These are phyloP conservation scores for Furnarius figulus DNA, from an alignment of 2,113 vertebrate genomes.

Conservation along the genomic window DNA sequence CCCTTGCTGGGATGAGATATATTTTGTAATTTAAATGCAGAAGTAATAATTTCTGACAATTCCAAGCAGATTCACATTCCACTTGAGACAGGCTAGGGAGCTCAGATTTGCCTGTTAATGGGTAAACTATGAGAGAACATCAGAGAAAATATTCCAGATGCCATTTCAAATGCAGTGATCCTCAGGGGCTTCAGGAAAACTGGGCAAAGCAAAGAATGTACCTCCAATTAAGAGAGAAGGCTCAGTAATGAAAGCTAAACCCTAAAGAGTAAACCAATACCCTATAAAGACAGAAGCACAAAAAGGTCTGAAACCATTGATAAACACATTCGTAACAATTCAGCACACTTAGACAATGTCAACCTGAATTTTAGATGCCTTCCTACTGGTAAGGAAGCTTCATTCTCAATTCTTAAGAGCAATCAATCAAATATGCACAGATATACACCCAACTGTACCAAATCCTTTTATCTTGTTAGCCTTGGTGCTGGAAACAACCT, in stretches of 20 bases:
- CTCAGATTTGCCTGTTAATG: neutral
- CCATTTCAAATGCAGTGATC: neutral
- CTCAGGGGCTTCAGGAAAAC: neutral
- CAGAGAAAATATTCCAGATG: neutral
- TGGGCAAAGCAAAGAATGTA: neutral
- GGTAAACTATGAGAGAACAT: neutral
- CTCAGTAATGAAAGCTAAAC: neutral
- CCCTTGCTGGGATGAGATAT: neutral
- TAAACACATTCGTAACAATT: neutral
- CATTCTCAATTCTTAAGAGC: neutral
- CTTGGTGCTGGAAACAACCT: neutral
- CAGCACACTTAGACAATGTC: neutral
- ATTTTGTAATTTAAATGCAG: neutral
- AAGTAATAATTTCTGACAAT: neutral
- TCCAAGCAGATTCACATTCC: neutral
- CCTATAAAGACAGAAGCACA: neutral
- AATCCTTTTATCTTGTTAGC: neutral
- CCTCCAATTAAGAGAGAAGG: neutral
- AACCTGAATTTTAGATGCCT: neutral
- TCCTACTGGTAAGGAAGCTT: neutral
- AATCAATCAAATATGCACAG: neutral
- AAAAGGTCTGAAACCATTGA: neutral
- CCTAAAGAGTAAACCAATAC: neutral
- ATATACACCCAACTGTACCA: neutral
- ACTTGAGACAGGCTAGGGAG: neutral